phyloP scores from a whole-genome alignment of 2,113 vertebrate species.

The Sinocyclocheilus anshuiensis region DNA sequence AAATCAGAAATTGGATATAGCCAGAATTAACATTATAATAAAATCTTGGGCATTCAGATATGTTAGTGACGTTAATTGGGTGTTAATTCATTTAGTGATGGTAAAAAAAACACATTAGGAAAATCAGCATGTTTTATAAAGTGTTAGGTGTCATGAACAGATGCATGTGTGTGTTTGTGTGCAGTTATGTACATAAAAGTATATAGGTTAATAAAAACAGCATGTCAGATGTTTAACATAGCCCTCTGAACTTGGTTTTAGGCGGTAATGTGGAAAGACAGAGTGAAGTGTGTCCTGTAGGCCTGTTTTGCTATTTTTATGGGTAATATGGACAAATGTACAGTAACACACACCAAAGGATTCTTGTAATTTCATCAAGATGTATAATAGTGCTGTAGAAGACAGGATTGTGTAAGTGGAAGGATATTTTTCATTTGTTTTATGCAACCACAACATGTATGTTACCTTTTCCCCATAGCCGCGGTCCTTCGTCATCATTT shows the following conservation, averaged over 20 bases:
- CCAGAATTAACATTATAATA: not conserved
- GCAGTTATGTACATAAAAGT: not conserved
- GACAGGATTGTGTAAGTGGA: conserved; percentile 29
- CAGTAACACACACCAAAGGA: not conserved
- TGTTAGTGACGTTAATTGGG: conserved; percentile 55
- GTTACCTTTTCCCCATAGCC: conserved; percentile 96
- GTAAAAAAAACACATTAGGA: conserved; percentile 18
- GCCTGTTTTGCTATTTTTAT: not conserved
- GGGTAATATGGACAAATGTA: not conserved
- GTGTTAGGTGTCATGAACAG: conserved; percentile 26
- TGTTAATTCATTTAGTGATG: conserved; percentile 53
- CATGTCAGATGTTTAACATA: not conserved
- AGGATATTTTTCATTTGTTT: not conserved
- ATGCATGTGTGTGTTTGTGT: conserved; percentile 16
- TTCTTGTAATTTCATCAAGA: not conserved
- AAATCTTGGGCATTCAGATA: conserved; percentile 36
- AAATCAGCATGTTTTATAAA: conserved; percentile 15
- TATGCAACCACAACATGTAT: not conserved
- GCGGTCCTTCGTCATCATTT: conserved; percentile 99
- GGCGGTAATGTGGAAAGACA: not conserved
- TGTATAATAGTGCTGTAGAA: not conserved
- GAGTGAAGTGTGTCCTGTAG: not conserved
- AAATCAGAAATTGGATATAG: conserved; percentile 10
- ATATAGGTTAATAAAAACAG: conserved; percentile 18
- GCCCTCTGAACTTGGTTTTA: not conserved